Evolutionary conservation across 2,888 invertebrate species (phyloP).

Genomic region (Drosophila seclusa): DNA sequence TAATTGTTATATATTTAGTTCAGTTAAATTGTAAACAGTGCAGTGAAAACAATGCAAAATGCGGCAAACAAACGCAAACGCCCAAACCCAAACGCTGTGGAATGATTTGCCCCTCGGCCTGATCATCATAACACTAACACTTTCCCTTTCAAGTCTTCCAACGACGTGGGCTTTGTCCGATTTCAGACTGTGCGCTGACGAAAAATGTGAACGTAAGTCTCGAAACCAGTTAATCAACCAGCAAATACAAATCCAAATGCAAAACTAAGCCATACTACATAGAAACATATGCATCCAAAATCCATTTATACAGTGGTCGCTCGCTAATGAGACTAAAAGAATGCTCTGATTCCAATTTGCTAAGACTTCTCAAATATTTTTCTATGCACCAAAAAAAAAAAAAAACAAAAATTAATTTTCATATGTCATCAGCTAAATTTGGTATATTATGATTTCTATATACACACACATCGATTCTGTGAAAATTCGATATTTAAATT

Average conservation of each 20-base stretch:
- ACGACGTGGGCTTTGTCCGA: conserved; percentile 86
- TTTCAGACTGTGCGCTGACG: conserved; percentile 89
- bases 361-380: neutral
- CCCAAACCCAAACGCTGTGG: conserved; percentile 46
- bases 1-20: conserved; percentile 29
- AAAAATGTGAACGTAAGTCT: conserved; percentile 89
- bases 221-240: conserved; percentile 2
- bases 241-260: neutral
- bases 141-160: conserved; percentile 66
- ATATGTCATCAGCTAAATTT: neutral
- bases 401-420: neutral
- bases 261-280: neutral
- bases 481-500: neutral
- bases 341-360: neutral
- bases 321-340: neutral
- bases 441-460: neutral
- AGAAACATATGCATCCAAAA: neutral
- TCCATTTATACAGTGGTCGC: neutral
- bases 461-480: too few species aligned
- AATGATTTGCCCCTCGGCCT: conserved; percentile 49
- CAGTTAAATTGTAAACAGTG: conserved; percentile 40
- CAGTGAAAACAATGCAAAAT: conserved; percentile 74
- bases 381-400: neutral
- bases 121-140: conserved; percentile 33
- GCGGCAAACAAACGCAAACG: conserved; percentile 59